Conservation (phyloP, 2,888 invertebrate species). For the Drosophila paramelanica region DNA sequence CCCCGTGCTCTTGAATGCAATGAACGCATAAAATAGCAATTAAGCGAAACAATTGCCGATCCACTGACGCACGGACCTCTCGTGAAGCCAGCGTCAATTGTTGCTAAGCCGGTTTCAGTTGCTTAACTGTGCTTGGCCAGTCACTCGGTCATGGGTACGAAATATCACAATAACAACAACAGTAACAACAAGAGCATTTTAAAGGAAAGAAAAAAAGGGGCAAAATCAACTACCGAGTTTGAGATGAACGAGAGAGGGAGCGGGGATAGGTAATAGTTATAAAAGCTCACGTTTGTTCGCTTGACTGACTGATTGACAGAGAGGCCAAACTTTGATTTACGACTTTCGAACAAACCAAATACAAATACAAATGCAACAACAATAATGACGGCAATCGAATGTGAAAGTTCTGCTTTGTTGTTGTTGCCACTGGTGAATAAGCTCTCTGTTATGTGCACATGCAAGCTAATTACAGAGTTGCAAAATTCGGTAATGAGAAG, state of each 20-base stretch:
- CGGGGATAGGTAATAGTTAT: neutral
- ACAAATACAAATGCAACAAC: slow-evolving; percentile 7
- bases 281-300: slow-evolving; percentile 19
- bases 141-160: slow-evolving; percentile 49
- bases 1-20: slow-evolving; percentile 32
- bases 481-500: slow-evolving; percentile 41
- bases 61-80: slow-evolving; percentile 6
- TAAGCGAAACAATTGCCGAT: slow-evolving; percentile 25
- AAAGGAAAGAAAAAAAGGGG: slow-evolving; percentile 30
- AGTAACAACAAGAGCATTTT: slow-evolving; percentile 30
- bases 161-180: slow-evolving; percentile 29
- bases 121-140: slow-evolving; percentile 26
- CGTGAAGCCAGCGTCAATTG: slow-evolving; percentile 19
- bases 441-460: slow-evolving; percentile 34
- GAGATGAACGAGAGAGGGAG: neutral
- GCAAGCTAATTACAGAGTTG: slow-evolving; percentile 51
- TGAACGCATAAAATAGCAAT: slow-evolving; percentile 38
- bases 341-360: neutral
- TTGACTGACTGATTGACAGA: slow-evolving; percentile 15
- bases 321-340: slow-evolving; percentile 24
- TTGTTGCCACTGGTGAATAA: slow-evolving; percentile 22
- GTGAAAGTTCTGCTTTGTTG: slow-evolving; percentile 66
- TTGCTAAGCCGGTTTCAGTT: slow-evolving; percentile 46
- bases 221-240: slow-evolving; percentile 19
- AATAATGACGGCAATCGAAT: slow-evolving; percentile 34